These are phyloP conservation scores for Hyperopisus bebe DNA, from an alignment of 2,113 vertebrate species.

Conservation along the genomic window DNA sequence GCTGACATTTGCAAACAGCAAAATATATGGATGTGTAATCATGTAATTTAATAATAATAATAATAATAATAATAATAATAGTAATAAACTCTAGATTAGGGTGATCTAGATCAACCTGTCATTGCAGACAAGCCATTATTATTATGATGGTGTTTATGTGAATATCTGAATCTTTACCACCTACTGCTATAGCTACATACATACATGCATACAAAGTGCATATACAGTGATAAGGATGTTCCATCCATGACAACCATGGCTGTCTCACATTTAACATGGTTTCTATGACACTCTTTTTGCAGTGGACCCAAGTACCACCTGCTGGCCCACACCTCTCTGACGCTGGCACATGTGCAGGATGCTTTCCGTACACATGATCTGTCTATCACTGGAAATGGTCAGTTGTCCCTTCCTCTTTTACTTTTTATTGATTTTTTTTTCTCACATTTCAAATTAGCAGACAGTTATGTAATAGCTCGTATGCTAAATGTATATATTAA, in stretches of 20 bases:
- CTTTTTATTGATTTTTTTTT: too few relatives aligned
- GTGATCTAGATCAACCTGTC: not conserved
- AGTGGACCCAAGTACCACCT: slow-evolving; percentile 77
- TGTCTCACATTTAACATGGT: not conserved
- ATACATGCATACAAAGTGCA: not conserved
- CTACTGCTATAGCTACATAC: not conserved
- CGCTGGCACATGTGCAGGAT: slow-evolving; percentile 62
- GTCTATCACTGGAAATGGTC: slow-evolving; percentile 61
- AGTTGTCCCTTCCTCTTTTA: slow-evolving; percentile 13
- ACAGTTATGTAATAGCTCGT: not conserved
- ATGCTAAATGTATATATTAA: not conserved
- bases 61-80: not conserved
- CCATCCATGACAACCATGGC: not conserved
- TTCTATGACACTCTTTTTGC: slow-evolving; percentile 16
- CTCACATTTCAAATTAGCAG: too few relatives aligned
- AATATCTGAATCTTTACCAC: not conserved
- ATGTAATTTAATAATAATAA: not conserved
- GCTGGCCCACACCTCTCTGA: slow-evolving; percentile 69
- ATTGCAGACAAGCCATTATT: not conserved
- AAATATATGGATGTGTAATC: not conserved
- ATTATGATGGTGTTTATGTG: not conserved
- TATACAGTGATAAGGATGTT: not conserved
- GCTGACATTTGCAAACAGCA: not conserved
- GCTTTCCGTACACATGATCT: slow-evolving; percentile 81
- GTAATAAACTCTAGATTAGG: not conserved